A percentile compares a stretch with the other conserved stretches of the same genome.
Evolutionary conservation across 2,797 vertebrate genomes (phyloP).

Genomic region (Sebastes cheni): DNA sequence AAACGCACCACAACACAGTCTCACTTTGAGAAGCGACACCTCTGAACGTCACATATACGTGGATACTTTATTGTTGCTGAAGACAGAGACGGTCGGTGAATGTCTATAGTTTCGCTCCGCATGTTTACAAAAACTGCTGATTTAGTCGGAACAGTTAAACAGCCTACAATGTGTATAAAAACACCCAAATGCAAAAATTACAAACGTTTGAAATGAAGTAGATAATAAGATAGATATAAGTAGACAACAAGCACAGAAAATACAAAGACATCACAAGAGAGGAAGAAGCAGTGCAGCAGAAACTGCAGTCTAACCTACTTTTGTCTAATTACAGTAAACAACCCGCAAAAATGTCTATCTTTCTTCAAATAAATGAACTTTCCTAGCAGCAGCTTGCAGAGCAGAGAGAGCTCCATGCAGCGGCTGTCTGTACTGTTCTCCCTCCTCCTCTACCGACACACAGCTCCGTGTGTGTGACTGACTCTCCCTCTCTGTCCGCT

Average conservation of each 20-base stretch:
- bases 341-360: conserved; percentile 30
- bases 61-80: conserved; percentile 14
- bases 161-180: neutral
- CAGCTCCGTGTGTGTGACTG: conserved; percentile 69
- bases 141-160: neutral
- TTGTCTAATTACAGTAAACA: neutral
- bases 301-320: neutral
- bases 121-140: conserved; percentile 12
- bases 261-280: neutral
- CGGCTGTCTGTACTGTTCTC: too few relatives aligned
- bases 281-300: neutral
- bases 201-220: neutral
- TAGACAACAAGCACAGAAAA: neutral
- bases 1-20: neutral
- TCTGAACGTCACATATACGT: neutral
- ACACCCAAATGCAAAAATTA: neutral
- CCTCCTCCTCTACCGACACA: conserved; percentile 41
- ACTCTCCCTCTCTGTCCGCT: conserved; percentile 53
- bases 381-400: conserved; percentile 52
- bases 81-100: neutral
- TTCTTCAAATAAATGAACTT: conserved; percentile 69
- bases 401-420: conserved; percentile 24
- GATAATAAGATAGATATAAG: neutral
- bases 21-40: conserved; percentile 6
- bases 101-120: neutral